Evolutionary conservation across 2,797 vertebrate species (phyloP), one percentile per base, ranked within the genome.

Genomic region (Champsocephalus esox): DNA sequence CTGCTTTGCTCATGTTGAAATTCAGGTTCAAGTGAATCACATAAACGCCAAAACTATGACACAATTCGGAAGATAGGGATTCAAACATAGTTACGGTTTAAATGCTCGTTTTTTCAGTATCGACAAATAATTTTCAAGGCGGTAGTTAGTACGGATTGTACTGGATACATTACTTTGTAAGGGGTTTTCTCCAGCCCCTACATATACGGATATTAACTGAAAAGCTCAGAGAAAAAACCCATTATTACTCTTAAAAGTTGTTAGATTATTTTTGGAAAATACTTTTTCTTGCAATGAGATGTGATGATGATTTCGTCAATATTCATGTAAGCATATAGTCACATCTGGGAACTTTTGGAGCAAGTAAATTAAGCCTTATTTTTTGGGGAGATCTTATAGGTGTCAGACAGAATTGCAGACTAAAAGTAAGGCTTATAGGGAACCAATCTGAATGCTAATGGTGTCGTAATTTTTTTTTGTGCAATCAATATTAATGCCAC

Each of bases 191-290:
- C 17, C 21, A 21, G 24, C 11, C 7, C n/a, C 64, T 41, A 1
- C 21, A 38, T 52, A 3, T 0, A 38, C 28, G 19, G 61, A 62
- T 67, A 66, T 34, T 12, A 79, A 66, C 51, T 11, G 7, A 63
- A 44, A 55, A 10, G 10, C 54, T 51, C 60, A 69, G 80, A 67
- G 24, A 52, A 19, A 75, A 67, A 52, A 19, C 74, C 66, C 56
- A 59, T 51, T 43, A 46, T 13, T 79, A 56, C 46, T 75, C 41
- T 38, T 38, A 28, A 28, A 28, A 28, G 34, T 38, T 38, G 34
- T 7, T 1, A 38, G 34, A 38, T 38, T 38, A 38, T 38, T 38
- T 38, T 38, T 38, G 34, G 34, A 9, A 38, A 38, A 38, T 28
- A 5, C 28, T 5, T 28, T 28, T 4, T 28, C 28, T 28, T 28